Base-by-base conservation (phyloP, 2,113 vertebrate genomes). In the Plotosus lineatus region DNA sequence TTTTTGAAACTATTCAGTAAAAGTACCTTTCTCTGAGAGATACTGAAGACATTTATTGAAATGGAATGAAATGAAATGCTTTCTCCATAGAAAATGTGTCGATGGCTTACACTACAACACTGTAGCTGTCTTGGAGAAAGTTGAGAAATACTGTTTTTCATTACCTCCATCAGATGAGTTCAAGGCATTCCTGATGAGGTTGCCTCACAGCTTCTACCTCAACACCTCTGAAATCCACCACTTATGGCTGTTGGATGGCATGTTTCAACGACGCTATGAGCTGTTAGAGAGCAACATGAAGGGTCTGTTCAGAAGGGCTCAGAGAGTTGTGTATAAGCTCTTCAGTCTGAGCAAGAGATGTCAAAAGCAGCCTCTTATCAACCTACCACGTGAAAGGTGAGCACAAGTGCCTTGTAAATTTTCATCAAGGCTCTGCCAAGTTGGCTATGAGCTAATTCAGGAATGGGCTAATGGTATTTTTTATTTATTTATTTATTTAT, bases 341-440 rank as follows among this genome's bases (percentile, higher is more conserved):
- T 99, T 98, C 82, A 95, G 95, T 84, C 95, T 98, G 55, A 99
- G 97, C 86, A 98, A 98, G 90, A 94, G 97, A 78, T 99, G 97
- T 82, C 96, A 96, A 84, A 94, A 94, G 21, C 97, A 99, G 84
- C 97, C 97, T 0, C 92, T 96, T 83, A 94, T 99, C 88, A 94
- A 90, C 84, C 90, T 98, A 74, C 97, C 97, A 0, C 90, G 93
- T 82, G 93, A 96, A 89, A 94, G 95, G 97, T 99, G 92, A 95
- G 91, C 74, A 73, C 66, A 44, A 74, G 56, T 26, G 19, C 21
- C 74, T 82, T 63, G n/a, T 75, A 74, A 85, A 61, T 65, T 50
- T 55, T 73, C 53, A 53, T 65, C 51, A 44, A 61, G 36, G 48
- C 42, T 38, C 48, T 48, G 28, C 38, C 73, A 28, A 31, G 55